Evolutionary conservation across 2,888 invertebrate species (phyloP), one percentile per base, ranked within the genome.

Genomic region (Sarcophaga carnaria): DNA sequence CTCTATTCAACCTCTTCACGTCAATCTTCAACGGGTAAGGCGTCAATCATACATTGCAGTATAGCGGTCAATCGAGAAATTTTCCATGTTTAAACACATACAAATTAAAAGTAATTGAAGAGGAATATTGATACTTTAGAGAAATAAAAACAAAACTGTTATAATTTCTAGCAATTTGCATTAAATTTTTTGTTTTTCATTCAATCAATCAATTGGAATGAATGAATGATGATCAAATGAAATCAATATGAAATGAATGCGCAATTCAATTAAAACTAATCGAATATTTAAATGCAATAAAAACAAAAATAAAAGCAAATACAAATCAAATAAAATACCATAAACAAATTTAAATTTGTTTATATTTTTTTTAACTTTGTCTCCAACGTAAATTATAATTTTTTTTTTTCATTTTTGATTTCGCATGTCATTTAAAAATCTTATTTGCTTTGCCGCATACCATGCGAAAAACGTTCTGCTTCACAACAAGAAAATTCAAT

Each of bases 401-500:
- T 4, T 45, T 37, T 47, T 22, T 0, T 12, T 14, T 49, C 27
- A 17, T 27, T 47, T 67, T 47, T 67, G 2, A 54, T 54, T 70
- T 70, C 12, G 10, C 17, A 71, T 59, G 54, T 54, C 70, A 71
- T 54, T n/a, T 11, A 10, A 37, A 37, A 37, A 37, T 37, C 37
- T 37, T 4, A 37, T n/a, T 17, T 71, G 25, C 59, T 8, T 8
- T 37, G 37, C 8, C 10, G 37, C 37, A 37, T 59, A 71, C 59
- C 70, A 54, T 54, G 54, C 27, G 10, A 27, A 27, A 27, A n/a
- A 71, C 27, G 49, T 71, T 71, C 70, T 71, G 70, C 54, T 71
- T 71, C 70, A 71, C 59, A 71, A 71, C 70, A 59, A 71, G 27
- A 71, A 71, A 54, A 71, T 17, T 59, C 70, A 71, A 71, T 71